These are phyloP conservation scores for Scaptomyza flava DNA, from an alignment of 2,888 invertebrate genomes.

Conservation along the genomic window DNA sequence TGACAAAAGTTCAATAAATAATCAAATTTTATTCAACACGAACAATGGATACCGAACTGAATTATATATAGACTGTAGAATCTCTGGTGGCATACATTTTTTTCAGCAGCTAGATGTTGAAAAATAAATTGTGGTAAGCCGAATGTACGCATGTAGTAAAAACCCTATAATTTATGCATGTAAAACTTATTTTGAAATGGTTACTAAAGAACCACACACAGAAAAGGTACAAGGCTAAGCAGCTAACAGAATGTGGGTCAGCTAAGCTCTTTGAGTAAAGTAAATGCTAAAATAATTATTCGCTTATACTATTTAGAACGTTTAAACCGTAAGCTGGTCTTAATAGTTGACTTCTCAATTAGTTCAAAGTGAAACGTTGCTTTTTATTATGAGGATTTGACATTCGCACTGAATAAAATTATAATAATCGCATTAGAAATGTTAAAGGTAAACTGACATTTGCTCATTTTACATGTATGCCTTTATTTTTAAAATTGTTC, in stretches of 20 bases:
- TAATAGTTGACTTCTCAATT: not conserved
- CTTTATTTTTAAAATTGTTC: too few species aligned
- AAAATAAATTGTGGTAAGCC: conserved; percentile 35
- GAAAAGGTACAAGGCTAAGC: conserved; percentile 5
- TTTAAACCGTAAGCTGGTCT: not conserved
- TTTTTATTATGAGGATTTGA: too few species aligned
- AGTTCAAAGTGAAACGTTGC: not conserved
- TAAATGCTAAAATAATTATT: conserved; percentile 1
- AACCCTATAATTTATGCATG: conserved; percentile 45
- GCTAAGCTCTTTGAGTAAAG: not conserved
- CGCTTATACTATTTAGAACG: not conserved
- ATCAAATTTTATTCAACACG: conserved; percentile 18
- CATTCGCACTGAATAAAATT: too few species aligned
- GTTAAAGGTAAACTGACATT: too few species aligned
- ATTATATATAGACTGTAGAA: conserved; percentile 21
- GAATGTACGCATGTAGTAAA: conserved; percentile 26
- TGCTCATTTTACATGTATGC: too few species aligned
- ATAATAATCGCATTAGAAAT: too few species aligned
- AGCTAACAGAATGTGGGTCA: not conserved
- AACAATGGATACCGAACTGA: conserved; percentile 2
- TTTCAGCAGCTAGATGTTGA: conserved; percentile 4
- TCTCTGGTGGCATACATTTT: conserved; percentile 10
- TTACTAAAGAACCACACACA: conserved; percentile 36
- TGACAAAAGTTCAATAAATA: conserved; percentile 26
- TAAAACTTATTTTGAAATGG: conserved; percentile 38